These are phyloP conservation scores for Propithecus coquereli DNA, from an alignment of 2,113 vertebrate genomes.

Conservation along the genomic window DNA sequence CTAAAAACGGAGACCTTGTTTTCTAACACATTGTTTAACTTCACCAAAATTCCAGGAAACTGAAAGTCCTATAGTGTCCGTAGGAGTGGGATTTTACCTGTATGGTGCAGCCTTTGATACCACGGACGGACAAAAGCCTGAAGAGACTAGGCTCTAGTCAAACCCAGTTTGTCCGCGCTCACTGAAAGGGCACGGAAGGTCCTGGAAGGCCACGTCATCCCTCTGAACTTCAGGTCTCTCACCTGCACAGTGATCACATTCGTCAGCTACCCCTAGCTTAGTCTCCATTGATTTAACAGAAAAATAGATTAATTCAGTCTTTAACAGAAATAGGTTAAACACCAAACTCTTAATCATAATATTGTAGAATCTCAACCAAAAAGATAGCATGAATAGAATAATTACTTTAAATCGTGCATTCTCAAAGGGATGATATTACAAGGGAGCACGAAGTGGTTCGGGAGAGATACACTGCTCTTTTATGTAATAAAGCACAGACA, in stretches of 20 bases:
- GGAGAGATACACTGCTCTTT: not conserved
- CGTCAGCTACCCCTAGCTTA: accelerated
- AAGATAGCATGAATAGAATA: not conserved
- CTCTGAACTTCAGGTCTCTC: not conserved
- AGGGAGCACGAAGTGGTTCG: not conserved
- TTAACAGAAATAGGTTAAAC: not conserved
- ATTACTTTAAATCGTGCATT: not conserved
- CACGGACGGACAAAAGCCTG: not conserved
- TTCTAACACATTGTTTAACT: not conserved
- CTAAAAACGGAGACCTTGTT: not conserved
- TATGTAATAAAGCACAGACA: not conserved
- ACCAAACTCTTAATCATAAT: not conserved
- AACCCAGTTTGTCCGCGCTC: accelerated
- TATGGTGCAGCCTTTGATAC: not conserved
- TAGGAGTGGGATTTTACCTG: not conserved
- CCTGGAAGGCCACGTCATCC: not conserved
- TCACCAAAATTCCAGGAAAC: not conserved
- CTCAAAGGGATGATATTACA: not conserved
- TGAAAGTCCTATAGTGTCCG: not conserved
- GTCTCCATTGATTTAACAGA: not conserved
- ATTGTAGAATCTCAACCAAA: not conserved
- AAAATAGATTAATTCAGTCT: not conserved
- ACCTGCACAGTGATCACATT: not conserved
- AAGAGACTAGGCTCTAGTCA: not conserved
- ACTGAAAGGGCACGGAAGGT: no score